A percentile compares a stretch with the other conserved stretches of the same genome.
These are phyloP conservation scores for Mimumesa dahlbomi DNA, from an alignment of 2,888 invertebrate species.

Conservation along the genomic window DNA sequence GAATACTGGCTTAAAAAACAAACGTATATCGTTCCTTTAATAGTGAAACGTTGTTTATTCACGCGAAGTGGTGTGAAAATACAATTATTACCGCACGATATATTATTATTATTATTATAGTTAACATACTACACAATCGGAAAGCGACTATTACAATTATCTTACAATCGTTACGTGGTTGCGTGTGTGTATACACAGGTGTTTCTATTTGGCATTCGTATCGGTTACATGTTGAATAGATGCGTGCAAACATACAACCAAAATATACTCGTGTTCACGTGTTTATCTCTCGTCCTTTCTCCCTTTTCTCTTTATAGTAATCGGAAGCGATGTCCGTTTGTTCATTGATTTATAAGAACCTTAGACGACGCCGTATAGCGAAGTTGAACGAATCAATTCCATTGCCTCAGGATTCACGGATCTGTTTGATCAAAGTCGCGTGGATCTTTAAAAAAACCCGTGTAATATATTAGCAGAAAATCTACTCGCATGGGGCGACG, in stretches of 20 bases:
- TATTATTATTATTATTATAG: too few relatives aligned
- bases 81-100: too few relatives aligned
- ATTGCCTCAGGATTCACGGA: constrained; percentile 5
- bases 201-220: background rate
- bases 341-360: too few relatives aligned
- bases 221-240: constrained; percentile 3
- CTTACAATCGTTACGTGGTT: constrained; percentile 11
- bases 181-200: background rate
- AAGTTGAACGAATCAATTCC: constrained; percentile 21
- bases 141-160: constrained; percentile 10
- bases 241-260: constrained; percentile 37
- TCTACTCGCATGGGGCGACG: too few relatives aligned
- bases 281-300: background rate
- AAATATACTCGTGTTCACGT: constrained; percentile 24
- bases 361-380: too few relatives aligned
- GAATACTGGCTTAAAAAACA: too few relatives aligned
- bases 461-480: too few relatives aligned
- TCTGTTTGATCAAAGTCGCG: background rate
- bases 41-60: too few relatives aligned
- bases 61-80: too few relatives aligned
- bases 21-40: too few relatives aligned
- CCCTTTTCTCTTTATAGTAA: background rate
- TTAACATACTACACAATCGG: too few relatives aligned
- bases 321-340: background rate
- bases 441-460: too few relatives aligned